Evolutionary conservation across 2,888 invertebrate genomes (phyloP).

Genomic region (Caenorhabditis doughertyi): DNA sequence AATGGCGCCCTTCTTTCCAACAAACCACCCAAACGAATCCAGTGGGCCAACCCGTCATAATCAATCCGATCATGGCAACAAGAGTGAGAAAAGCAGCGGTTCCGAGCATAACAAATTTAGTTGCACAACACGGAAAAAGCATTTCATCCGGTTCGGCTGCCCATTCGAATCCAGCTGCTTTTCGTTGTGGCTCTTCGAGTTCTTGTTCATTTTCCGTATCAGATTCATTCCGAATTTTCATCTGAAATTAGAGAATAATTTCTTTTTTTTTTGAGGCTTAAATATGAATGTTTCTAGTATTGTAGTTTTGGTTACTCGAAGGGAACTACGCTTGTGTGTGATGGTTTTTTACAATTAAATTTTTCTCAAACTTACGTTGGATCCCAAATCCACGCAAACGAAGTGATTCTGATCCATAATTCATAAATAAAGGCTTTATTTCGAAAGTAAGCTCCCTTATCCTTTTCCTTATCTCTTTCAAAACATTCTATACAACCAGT

Average conservation of each 20-base stretch:
- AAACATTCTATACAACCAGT: too few relatives aligned
- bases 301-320: too few relatives aligned
- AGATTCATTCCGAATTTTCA: slow-evolving; percentile 1
- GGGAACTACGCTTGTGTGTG: neutral
- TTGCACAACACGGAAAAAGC: slow-evolving; percentile 23
- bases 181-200: neutral
- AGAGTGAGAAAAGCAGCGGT: neutral
- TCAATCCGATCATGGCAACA: slow-evolving; percentile 20
- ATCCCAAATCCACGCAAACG: slow-evolving; percentile 8
- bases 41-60: neutral
- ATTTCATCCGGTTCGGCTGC: slow-evolving; percentile 32
- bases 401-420: neutral
- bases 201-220: neutral
- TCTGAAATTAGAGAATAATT: neutral
- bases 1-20: neutral
- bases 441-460: too few relatives aligned
- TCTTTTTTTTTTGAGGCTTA: neutral
- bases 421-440: neutral
- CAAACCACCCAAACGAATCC: slow-evolving; percentile 24
- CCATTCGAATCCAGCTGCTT: slow-evolving; percentile 38
- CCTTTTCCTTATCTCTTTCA: too few relatives aligned
- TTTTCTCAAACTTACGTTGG: slow-evolving; percentile 3
- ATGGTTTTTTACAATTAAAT: neutral
- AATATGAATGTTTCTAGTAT: too few relatives aligned
- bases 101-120: slow-evolving; percentile 38